phyloP scores from a whole-genome alignment of 1,140 invertebrate genomes.

The Cotesia typhae region DNA sequence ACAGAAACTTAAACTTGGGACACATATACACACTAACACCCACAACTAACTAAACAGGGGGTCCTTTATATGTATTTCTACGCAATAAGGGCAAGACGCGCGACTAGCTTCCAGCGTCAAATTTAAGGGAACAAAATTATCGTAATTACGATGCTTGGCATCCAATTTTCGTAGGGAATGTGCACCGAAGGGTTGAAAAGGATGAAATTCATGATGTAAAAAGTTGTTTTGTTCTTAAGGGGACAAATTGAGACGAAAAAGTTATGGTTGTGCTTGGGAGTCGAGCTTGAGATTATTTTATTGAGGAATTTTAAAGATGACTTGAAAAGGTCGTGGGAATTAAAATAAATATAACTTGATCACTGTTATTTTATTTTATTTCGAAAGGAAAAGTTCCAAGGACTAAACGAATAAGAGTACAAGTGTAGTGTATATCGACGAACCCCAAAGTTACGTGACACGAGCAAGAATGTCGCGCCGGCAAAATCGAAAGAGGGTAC shows the following conservation, averaged over 20 bases:
- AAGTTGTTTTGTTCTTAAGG: constrained; percentile 17
- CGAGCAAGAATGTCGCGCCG: constrained; percentile 58
- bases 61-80: constrained; percentile 33
- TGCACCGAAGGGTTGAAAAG: constrained; percentile 23
- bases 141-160: constrained; percentile 51
- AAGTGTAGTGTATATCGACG: constrained; percentile 16
- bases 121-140: constrained; percentile 49
- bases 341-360: neutral
- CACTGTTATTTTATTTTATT: too few species aligned
- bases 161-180: constrained; percentile 37
- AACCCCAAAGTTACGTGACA: constrained; percentile 58
- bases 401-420: neutral
- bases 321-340: constrained; percentile 23
- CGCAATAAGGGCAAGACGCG: constrained; percentile 43
- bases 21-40: constrained; percentile 33
- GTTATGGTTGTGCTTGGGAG: neutral
- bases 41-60: constrained; percentile 41
- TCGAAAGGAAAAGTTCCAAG: constrained; percentile 3
- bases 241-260: constrained; percentile 34
- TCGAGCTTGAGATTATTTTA: constrained; percentile 18
- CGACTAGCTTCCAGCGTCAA: neutral
- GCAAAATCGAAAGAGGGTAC: constrained; percentile 37
- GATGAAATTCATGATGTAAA: constrained; percentile 26
- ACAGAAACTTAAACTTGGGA: constrained; percentile 43
- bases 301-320: constrained; percentile 20